Percentiles rank a stretch among this genome's conserved stretches.
Evolutionary conservation across 2,113 vertebrate genomes (phyloP).

Genomic region (Sclerurus mexicanus): DNA sequence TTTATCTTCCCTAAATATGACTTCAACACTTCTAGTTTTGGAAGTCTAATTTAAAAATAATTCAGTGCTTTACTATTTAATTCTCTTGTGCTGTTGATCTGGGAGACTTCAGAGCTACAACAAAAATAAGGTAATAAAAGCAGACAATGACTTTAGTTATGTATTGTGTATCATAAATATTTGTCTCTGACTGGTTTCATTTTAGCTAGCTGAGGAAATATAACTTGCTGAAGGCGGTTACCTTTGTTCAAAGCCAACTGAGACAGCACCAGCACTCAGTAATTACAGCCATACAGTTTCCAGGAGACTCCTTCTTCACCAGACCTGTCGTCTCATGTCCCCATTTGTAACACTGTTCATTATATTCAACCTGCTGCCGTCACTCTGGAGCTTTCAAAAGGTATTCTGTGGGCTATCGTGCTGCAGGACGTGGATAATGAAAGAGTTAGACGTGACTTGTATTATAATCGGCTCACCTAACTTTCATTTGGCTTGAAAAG

Average conservation of each 20-base stretch:
- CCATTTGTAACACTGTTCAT: constrained; percentile 79
- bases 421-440: constrained; percentile 81
- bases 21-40: neutral
- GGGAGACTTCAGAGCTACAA: constrained; percentile 51
- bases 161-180: constrained; percentile 67
- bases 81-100: constrained; percentile 43
- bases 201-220: constrained; percentile 70
- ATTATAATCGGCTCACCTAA: constrained; percentile 79
- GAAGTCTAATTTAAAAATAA: constrained; percentile 54
- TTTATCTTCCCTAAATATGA: constrained; percentile 32
- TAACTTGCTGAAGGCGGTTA: constrained; percentile 68
- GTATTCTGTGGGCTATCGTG: constrained; percentile 80
- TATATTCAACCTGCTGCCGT: constrained; percentile 79
- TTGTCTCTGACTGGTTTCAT: constrained; percentile 68
- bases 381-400: constrained; percentile 80
- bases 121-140: constrained; percentile 66
- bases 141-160: constrained; percentile 62
- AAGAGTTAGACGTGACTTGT: constrained; percentile 80
- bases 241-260: constrained; percentile 70
- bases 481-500: constrained; percentile 76
- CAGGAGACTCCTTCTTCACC: constrained; percentile 69
- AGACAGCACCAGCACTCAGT: constrained; percentile 68
- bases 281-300: constrained; percentile 75
- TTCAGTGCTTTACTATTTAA: constrained; percentile 42
- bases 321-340: constrained; percentile 69